These are phyloP conservation scores for Recurvirostra avosetta DNA, from an alignment of 2,113 vertebrate genomes.

Conservation along the genomic window DNA sequence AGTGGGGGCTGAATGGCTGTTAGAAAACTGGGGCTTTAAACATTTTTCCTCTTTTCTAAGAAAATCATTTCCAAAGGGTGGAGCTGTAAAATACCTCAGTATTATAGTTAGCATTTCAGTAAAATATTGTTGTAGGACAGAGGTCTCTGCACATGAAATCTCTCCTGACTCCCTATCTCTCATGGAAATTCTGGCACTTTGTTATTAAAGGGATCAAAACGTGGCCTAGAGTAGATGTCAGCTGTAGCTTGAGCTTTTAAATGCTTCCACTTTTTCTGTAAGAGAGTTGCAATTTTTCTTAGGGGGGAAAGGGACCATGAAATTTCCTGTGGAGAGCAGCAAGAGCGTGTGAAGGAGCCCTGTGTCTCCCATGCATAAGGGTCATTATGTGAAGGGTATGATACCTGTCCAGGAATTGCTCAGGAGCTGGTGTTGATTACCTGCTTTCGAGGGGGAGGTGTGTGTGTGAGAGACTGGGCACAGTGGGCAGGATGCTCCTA, in stretches of 20 bases:
- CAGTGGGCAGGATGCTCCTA: rapidly evolving
- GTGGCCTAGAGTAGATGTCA: background rate
- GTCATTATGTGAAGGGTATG: background rate
- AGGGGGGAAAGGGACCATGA: background rate
- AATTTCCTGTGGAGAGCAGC: background rate
- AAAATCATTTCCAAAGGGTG: conserved; percentile 47
- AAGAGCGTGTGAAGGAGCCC: background rate
- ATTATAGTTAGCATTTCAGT: conserved; percentile 6
- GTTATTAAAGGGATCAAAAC: background rate
- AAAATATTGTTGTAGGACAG: conserved; percentile 57
- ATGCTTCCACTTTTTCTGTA: background rate
- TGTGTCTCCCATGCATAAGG: background rate
- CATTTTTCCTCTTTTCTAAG: conserved; percentile 9
- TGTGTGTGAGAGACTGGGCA: too few relatives aligned
- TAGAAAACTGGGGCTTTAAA: background rate
- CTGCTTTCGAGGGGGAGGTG: background rate
- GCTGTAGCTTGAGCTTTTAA: background rate
- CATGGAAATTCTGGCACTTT: background rate
- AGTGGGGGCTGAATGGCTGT: background rate
- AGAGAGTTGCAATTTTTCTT: background rate
- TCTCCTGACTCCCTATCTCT: background rate
- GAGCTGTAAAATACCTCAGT: conserved; percentile 11
- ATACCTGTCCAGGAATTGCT: background rate
- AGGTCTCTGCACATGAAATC: background rate
- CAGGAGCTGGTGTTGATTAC: background rate